Evolutionary conservation across 2,888 invertebrate species (phyloP).

Genomic region (Drosophila paucipuncta): DNA sequence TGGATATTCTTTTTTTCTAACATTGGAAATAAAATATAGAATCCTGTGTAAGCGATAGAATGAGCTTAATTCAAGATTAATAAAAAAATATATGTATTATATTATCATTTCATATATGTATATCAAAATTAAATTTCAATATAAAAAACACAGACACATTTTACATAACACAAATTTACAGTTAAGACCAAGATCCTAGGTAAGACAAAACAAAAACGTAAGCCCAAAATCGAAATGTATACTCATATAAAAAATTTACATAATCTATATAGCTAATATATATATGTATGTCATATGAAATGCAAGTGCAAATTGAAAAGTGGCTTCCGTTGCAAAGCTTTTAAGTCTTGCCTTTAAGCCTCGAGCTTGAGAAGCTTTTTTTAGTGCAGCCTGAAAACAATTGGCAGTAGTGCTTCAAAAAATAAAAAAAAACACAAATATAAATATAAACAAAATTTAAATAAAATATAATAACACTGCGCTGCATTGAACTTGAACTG

Average conservation of each 20-base stretch:
- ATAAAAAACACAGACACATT: slow-evolving; percentile 33
- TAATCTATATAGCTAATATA: slow-evolving; percentile 35
- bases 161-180: slow-evolving; percentile 57
- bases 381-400: slow-evolving; percentile 59
- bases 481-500: slow-evolving; percentile 69
- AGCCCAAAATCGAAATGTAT: slow-evolving; percentile 45
- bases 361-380: slow-evolving; percentile 67
- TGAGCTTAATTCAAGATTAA: background rate
- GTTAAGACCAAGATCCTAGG: slow-evolving; percentile 59
- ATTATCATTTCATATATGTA: slow-evolving; percentile 15
- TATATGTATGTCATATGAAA: slow-evolving; percentile 31
- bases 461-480: slow-evolving; percentile 42
- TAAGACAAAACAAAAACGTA: slow-evolving; percentile 58
- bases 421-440: slow-evolving; percentile 29
- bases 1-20: background rate
- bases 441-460: slow-evolving; percentile 41
- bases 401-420: slow-evolving; percentile 73
- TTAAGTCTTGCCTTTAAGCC: slow-evolving; percentile 61
- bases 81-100: slow-evolving; percentile 2
- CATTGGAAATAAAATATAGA: background rate
- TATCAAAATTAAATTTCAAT: slow-evolving; percentile 11
- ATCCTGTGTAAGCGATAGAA: background rate
- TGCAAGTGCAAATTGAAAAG: slow-evolving; percentile 50
- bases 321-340: slow-evolving; percentile 74
- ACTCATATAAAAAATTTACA: slow-evolving; percentile 26